A percentile compares a stretch with the other conserved stretches of the same genome.
Conservation (phyloP, 2,888 invertebrate genomes). For the Falcaria lacertinaria region DNA sequence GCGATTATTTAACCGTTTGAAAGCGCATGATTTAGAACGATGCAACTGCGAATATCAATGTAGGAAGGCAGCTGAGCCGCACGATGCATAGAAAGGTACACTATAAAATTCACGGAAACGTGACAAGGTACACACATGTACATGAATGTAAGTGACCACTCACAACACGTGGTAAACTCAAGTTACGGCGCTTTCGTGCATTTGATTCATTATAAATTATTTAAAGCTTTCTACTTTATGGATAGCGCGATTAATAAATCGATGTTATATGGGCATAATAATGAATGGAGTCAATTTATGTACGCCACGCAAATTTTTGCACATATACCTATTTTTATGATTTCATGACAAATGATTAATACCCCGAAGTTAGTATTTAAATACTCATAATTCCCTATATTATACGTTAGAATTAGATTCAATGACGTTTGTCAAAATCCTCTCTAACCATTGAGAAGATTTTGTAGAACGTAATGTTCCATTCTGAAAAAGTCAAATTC, state of each 20-base stretch:
- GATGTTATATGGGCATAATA: background rate
- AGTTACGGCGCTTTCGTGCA: conserved; percentile 11
- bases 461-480: too few species aligned
- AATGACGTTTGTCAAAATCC: too few species aligned
- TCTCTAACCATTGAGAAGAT: too few species aligned
- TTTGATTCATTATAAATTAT: background rate
- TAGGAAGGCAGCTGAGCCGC: conserved; percentile 5
- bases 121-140: background rate
- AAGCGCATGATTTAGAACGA: conserved; percentile 41
- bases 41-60: conserved; percentile 23
- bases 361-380: too few species aligned
- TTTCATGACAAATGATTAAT: too few species aligned
- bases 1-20: conserved; percentile 52
- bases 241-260: background rate
- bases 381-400: too few species aligned
- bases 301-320: too few species aligned
- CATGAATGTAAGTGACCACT: background rate
- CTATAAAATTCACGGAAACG: conserved; percentile 10
- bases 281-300: background rate
- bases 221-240: background rate
- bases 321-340: too few species aligned
- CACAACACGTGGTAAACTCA: conserved; percentile 2
- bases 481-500: too few species aligned
- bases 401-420: too few species aligned
- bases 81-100: conserved; percentile 18